Evolutionary conservation across 2,797 vertebrate species (phyloP).

Genomic region (Poecilia gillii): DNA sequence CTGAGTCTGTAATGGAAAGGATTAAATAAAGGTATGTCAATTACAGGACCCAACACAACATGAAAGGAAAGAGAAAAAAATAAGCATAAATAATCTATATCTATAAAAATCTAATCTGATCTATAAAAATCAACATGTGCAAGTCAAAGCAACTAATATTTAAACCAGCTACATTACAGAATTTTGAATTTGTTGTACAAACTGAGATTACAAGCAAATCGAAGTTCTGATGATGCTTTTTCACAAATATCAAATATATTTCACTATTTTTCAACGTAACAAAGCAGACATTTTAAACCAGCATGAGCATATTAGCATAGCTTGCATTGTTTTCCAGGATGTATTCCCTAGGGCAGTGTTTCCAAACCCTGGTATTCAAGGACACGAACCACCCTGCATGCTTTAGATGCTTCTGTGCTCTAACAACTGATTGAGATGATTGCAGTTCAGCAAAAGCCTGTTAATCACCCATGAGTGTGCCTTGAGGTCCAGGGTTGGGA

Average conservation of each 20-base stretch:
- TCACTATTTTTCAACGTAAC: background rate
- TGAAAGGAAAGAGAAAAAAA: background rate
- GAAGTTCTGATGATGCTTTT: background rate
- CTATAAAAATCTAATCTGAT: background rate
- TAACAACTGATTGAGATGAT: background rate
- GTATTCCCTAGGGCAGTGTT: background rate
- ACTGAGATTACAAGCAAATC: background rate
- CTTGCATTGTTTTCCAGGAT: background rate
- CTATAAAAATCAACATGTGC: background rate
- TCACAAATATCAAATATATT: background rate
- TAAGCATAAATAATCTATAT: background rate
- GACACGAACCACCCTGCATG: background rate
- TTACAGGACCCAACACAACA: slow-evolving; percentile 17
- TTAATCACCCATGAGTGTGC: background rate
- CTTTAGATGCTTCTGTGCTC: background rate
- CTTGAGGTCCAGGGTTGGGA: background rate
- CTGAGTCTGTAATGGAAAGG: slow-evolving; percentile 30
- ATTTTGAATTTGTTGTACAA: background rate
- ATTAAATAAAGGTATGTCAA: slow-evolving; percentile 19
- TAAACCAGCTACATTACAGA: background rate
- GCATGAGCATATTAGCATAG: background rate
- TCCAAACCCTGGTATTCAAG: background rate
- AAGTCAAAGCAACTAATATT: background rate
- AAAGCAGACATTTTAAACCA: background rate
- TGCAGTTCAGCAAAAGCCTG: background rate